Base-by-base conservation (phyloP, 2,113 vertebrate genomes). In the Oxyruncus cristatus region DNA sequence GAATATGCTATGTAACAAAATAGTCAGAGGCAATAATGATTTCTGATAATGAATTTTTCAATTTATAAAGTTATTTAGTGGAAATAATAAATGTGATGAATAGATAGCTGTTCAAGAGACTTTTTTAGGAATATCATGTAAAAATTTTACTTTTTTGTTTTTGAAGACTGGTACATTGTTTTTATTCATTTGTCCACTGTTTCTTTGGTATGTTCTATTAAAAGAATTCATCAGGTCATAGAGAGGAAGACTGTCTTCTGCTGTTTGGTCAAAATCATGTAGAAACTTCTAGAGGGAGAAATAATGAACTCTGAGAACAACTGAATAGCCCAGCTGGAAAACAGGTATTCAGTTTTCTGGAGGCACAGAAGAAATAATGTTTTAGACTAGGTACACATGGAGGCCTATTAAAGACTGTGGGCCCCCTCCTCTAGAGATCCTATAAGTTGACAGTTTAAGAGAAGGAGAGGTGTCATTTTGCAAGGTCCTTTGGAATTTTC, bases 321-420 rank as follows among this genome's bases (percentile, higher is more conserved):
- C 8, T 41, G 11, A 55, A 65, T 16, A 52, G 4, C 7, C 8
- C 37, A n/a, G 4, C 1, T 52, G 23, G 19, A 65, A 85, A 78
- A 32, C 9, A 71, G 17, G 12, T 5, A 37, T 3, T 2, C 21
- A 46, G 12, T 65, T 65, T 85, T 71, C 28, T 24, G 41, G 17
- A 46, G 41, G 7, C 30, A 70, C 0, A 6, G 30, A 66, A 46
- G 16, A 63, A 88, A n/a, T 65, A 19, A 18, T 0, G 0, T 2
- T 71, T 85, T 42, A 50, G 28, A 56, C 39, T 46, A 53, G 14
- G 12, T 65, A 37, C 13, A 46, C 4, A 32, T 14, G 9, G 14
- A 81, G 19, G 11, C 9, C 6, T 72, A 8, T 49, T 72, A 56
- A 83, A 72, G 21, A 15, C 3, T n/a, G 5, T n/a, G 8, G 2